A percentile compares a stretch with the other conserved stretches of the same genome.
Evolutionary conservation across 2,113 vertebrate species (phyloP).

Genomic region (Eptatretus burgeri): DNA sequence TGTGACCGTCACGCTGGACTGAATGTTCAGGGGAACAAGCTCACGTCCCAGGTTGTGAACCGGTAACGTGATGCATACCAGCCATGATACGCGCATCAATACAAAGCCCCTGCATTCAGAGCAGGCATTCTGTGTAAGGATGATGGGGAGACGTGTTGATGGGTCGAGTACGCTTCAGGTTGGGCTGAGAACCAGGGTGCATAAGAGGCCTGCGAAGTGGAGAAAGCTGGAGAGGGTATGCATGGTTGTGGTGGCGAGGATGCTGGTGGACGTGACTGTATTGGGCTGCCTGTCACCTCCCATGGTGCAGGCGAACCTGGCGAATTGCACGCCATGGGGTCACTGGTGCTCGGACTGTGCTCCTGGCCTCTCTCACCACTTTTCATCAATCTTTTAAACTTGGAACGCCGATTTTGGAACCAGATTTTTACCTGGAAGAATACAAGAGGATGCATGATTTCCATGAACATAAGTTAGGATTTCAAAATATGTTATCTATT

Average conservation of each 20-base stretch:
- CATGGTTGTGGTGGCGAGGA: background rate
- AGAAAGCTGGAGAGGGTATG: background rate
- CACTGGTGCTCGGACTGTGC: constrained; percentile 85
- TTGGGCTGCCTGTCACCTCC: constrained; percentile 13
- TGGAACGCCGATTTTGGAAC: constrained; percentile 93
- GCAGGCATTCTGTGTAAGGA: background rate
- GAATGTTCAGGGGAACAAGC: too few species aligned
- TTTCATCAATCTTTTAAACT: constrained; percentile 97
- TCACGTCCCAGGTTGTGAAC: too few species aligned
- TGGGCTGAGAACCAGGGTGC: background rate
- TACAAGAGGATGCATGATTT: background rate
- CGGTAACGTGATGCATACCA: too few species aligned
- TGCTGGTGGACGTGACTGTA: background rate
- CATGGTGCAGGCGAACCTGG: constrained; percentile 58
- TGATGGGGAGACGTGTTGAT: background rate
- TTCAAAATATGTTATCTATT: too few species aligned
- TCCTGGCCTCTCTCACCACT: constrained; percentile 76
- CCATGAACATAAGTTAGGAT: too few species aligned
- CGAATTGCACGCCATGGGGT: constrained; percentile 93
- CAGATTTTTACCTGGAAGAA: constrained; percentile 64
- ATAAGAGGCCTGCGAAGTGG: background rate
- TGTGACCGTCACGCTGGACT: too few species aligned
- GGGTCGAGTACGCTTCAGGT: background rate
- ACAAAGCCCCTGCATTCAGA: background rate
- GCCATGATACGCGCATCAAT: too few species aligned